Conservation (phyloP, 2,113 vertebrate species). For the Stegastes partitus region DNA sequence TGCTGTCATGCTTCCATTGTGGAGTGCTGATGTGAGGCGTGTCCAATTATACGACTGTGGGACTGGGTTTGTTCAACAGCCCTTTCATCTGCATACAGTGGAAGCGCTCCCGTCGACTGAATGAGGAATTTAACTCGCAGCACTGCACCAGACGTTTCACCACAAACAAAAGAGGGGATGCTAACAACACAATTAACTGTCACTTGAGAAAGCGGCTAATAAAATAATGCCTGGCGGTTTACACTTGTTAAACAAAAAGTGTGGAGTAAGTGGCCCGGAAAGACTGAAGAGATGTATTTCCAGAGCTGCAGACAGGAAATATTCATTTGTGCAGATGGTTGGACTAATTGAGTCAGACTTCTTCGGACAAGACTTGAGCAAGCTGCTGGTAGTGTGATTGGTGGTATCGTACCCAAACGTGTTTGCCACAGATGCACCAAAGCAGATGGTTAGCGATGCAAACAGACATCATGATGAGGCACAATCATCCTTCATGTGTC, state of each 20-base stretch:
- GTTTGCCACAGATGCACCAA: constrained; percentile 41
- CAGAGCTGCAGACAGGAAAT: constrained; percentile 37
- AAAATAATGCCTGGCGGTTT: constrained; percentile 24
- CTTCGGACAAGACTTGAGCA: constrained; percentile 44
- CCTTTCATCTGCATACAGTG: constrained; percentile 13
- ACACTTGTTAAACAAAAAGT: constrained; percentile 17
- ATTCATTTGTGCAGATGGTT: constrained; percentile 69
- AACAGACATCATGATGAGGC: constrained; percentile 38
- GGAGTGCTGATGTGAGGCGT: background rate
- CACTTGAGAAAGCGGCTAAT: constrained; percentile 35
- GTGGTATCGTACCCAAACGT: constrained; percentile 64
- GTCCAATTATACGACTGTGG: constrained; percentile 20
- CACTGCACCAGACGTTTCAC: constrained; percentile 33
- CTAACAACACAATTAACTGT: constrained; percentile 37
- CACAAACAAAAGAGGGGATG: constrained; percentile 40
- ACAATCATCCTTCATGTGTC: constrained; percentile 43
- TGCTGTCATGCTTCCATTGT: constrained; percentile 8
- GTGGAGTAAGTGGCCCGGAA: constrained; percentile 15
- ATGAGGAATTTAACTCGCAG: constrained; percentile 16
- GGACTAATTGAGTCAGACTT: constrained; percentile 67
- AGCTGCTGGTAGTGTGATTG: constrained; percentile 44
- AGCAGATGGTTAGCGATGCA: constrained; percentile 72
- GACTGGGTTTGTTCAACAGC: constrained; percentile 9
- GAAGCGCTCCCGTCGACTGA: constrained; percentile 11
- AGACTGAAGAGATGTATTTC: constrained; percentile 34